Base-by-base conservation (phyloP, 2,113 vertebrate genomes). In the Periophthalmus modestus region DNA sequence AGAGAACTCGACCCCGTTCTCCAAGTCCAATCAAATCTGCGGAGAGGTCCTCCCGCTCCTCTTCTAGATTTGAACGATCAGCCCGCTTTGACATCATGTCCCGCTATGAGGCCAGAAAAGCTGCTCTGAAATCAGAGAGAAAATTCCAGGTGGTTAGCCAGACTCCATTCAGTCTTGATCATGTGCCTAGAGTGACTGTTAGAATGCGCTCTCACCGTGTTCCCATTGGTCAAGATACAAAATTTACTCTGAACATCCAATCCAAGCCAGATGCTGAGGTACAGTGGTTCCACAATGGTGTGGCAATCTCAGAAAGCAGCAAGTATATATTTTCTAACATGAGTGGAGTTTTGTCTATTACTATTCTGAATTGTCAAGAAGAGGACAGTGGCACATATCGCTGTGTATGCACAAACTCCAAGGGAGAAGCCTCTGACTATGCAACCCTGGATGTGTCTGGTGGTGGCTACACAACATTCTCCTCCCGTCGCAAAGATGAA, bases 71-170 rank as follows among this genome's bases (percentile, higher is more conserved):
- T 91, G 98, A 99, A 89, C 95, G 98, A 48, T 96, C 97, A 52
- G 96, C 98, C 69, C 94, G 97, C 88, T 98, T 99, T 92, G 98
- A 99, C 87, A 99, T 99, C 79, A 98, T 99, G 93, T 98, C 98
- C 71, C 95, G 97, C 73, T 99, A 99, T 0, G 98, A 99, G 83
- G 95, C 98, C 75, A 97, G 96, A 93, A 99, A 99, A 92, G 94
- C 97, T 72, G 95, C 98, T 88, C 80, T 99, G 75, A 99, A 99
- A 90, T 95, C 97, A 73, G 98, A 99, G 90, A 95, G 96, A 82
- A 96, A 95, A 80, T 98, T 97, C 0, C 96, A 97, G 89, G 95
- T 98, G 76, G 92, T 99, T 66, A 97, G 94, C 83, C 98, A 99
- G 84, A 94, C 96, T 74, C 97, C 98, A 33, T 99, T 99, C 87